Evolutionary conservation across 2,888 invertebrate species (phyloP).

Genomic region (Pammene aurita): DNA sequence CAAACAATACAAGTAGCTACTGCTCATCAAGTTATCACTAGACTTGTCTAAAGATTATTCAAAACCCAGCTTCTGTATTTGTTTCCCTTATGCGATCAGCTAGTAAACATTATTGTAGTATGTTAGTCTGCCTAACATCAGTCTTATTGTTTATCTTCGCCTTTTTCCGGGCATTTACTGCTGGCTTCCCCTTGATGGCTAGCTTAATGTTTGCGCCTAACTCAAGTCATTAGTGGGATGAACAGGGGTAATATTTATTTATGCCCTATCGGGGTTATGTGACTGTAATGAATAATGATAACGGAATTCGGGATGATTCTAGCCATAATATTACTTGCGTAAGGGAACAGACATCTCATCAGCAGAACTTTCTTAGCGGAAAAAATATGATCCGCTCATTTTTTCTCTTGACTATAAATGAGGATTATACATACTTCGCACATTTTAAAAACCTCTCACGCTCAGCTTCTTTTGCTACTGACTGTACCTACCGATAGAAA

Average conservation of each 20-base stretch:
- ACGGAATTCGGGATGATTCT: neutral
- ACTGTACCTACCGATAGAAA: too few relatives aligned
- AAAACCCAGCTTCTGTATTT: slow-evolving; percentile 16
- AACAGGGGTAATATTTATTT: slow-evolving; percentile 32
- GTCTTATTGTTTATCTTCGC: slow-evolving; percentile 41
- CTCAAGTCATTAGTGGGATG: slow-evolving; percentile 36
- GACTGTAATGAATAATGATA: slow-evolving; percentile 21
- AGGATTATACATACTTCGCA: too few relatives aligned
- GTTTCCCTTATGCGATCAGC: slow-evolving; percentile 11
- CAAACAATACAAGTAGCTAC: too few relatives aligned
- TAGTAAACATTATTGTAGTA: slow-evolving; percentile 33
- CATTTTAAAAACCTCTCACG: too few relatives aligned
- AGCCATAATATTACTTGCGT: too few relatives aligned
- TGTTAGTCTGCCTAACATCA: slow-evolving; percentile 35
- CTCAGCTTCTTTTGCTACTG: too few relatives aligned
- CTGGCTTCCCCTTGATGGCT: slow-evolving; percentile 33
- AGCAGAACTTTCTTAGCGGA: too few relatives aligned
- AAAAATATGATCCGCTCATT: too few relatives aligned
- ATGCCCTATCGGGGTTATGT: slow-evolving; percentile 24
- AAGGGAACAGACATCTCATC: too few relatives aligned
- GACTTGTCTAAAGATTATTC: too few relatives aligned
- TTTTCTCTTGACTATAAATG: too few relatives aligned
- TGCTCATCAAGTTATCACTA: too few relatives aligned
- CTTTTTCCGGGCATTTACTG: slow-evolving; percentile 38
- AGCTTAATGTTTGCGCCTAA: slow-evolving; percentile 37